Evolutionary conservation across 2,797 vertebrate genomes (phyloP), one percentile per base, ranked within the genome.

Genomic region (Rhynchotus rufescens): DNA sequence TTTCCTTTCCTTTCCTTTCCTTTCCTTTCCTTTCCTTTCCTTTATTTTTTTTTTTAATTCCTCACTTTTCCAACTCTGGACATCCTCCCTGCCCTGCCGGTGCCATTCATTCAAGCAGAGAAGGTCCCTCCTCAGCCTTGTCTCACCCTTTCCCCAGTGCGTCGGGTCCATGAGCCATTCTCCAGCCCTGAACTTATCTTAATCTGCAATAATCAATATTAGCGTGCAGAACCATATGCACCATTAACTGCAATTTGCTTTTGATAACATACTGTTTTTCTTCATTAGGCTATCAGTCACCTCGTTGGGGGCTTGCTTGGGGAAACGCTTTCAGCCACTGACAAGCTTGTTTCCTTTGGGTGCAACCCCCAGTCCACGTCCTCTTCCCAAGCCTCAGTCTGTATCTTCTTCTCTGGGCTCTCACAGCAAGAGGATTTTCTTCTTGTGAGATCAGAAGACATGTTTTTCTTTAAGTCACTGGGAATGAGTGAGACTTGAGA

Each of bases 211-310:
- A 89, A 94, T 92, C 92, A 86, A 90, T 67, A 76, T 56, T 80
- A 94, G 83, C 54, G 32, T 73, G 80, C 73, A 84, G 86, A 93
- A 62, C 76, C 68, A 54, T 75, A 92, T 79, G 84, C 62, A 93
- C 78, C 76, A 91, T 91, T 91, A 91, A 32, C 73, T 94, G 25
- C 80, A 68, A 90, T 94, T 95, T 91, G 45, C 64, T 69, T 86
- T 44, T 82, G 71, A 90, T 94, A 95, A 94, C 80, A 68, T 8
- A 30, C 59, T 95, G 45, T 30, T 94, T 91, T 88, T 83, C 93
- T 92, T 93, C 87, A 83, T 93, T 88, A 92, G 26, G 12, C 56
- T 42, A 38, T 34, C 0, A 8, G 15, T 83, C 65, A 65, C 3
- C 0, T 34, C 85, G 71, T 3, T 4, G n/a, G 0, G 0, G n/a